phyloP scores from a whole-genome alignment of 2,113 vertebrate genomes.

The Callaeas wilsoni region DNA sequence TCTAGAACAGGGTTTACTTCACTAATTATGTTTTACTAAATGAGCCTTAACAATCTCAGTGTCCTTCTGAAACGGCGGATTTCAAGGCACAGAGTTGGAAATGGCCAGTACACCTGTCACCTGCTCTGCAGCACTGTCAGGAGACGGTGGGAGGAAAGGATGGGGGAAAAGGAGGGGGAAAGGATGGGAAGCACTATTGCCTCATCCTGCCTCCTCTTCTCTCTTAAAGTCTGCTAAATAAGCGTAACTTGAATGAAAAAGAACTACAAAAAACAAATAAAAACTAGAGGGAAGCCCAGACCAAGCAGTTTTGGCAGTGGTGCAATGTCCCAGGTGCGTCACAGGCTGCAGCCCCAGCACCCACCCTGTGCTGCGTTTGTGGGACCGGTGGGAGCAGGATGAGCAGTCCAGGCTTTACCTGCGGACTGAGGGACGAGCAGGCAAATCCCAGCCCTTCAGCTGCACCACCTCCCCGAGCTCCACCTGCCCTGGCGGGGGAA shows the following conservation, averaged over 20 bases:
- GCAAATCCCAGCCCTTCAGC: not conserved
- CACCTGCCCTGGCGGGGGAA: not conserved
- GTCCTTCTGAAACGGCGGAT: not conserved
- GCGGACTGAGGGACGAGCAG: not conserved
- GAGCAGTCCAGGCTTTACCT: not conserved
- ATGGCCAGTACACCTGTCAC: fast-evolving
- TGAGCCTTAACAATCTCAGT: not conserved
- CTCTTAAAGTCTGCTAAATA: fast-evolving
- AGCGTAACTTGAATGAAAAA: not conserved
- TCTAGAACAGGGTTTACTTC: not conserved
- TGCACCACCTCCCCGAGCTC: not conserved
- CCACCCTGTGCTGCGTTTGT: not conserved
- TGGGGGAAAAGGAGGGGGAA: too few species aligned
- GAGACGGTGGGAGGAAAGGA: not conserved
- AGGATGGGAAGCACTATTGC: not conserved
- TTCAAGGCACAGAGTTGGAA: not conserved
- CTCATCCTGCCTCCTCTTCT: not conserved
- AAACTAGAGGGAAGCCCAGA: not conserved
- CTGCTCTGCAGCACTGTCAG: fast-evolving
- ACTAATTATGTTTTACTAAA: not conserved
- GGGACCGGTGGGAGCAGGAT: not conserved
- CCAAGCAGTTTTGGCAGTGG: fast-evolving
- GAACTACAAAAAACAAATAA: not conserved
- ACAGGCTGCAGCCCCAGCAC: too few species aligned
- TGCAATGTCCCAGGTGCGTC: too few species aligned